These are phyloP conservation scores for Drosophila tanythrix DNA, from an alignment of 2,888 invertebrate genomes.

Conservation along the genomic window DNA sequence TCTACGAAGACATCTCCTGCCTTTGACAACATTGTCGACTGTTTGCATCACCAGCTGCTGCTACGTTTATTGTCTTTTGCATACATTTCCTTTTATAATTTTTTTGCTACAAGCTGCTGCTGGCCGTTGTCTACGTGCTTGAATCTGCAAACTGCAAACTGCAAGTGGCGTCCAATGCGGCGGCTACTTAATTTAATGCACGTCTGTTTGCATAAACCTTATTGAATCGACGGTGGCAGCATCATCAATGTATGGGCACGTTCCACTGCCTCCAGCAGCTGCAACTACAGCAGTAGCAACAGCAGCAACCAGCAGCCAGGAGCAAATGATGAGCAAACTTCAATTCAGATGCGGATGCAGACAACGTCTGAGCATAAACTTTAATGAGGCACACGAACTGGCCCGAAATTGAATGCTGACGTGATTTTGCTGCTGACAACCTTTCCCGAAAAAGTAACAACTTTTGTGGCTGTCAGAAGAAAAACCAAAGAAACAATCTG, in stretches of 20 bases:
- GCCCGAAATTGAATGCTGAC: slow-evolving; percentile 75
- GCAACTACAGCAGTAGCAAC: slow-evolving; percentile 24
- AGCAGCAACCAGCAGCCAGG: slow-evolving; percentile 35
- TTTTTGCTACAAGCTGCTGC: slow-evolving; percentile 35
- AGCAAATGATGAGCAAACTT: slow-evolving; percentile 80
- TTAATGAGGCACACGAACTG: slow-evolving; percentile 79
- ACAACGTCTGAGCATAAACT: slow-evolving; percentile 72
- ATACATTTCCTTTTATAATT: slow-evolving; percentile 25
- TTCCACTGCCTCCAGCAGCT: slow-evolving; percentile 60
- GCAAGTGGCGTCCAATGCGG: slow-evolving; percentile 67
- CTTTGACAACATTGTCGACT: slow-evolving; percentile 67
- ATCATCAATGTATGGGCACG: slow-evolving; percentile 82
- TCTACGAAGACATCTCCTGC: neutral
- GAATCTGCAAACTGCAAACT: slow-evolving; percentile 33
- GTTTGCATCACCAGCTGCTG: slow-evolving; percentile 36
- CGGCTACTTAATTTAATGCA: slow-evolving; percentile 81
- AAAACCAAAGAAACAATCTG: neutral
- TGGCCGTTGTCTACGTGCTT: slow-evolving; percentile 68
- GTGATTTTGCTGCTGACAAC: slow-evolving; percentile 62
- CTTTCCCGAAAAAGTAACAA: neutral
- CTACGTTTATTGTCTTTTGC: slow-evolving; percentile 53
- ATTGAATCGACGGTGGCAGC: slow-evolving; percentile 69
- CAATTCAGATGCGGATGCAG: slow-evolving; percentile 57
- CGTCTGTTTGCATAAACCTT: slow-evolving; percentile 81
- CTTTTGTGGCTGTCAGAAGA: neutral